Percentiles rank a stretch among this genome's conserved stretches.
Evolutionary conservation across 2,797 vertebrate species (phyloP).

Genomic region (Phalloptychus januarius): DNA sequence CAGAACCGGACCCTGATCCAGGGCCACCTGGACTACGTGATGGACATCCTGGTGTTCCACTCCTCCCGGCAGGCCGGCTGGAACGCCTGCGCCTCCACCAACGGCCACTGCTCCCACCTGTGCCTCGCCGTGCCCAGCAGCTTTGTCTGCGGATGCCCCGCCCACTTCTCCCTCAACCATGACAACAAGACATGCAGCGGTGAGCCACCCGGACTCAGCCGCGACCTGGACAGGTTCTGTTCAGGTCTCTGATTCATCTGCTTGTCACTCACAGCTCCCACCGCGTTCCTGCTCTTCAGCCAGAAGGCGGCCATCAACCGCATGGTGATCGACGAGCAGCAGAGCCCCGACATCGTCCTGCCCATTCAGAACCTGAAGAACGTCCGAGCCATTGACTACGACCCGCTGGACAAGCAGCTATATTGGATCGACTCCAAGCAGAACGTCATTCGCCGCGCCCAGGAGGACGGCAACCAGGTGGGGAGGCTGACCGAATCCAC

Average conservation of each 20-base stretch:
- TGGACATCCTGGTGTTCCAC: slow-evolving; percentile 99
- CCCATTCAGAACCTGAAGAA: slow-evolving; percentile 95
- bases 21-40: slow-evolving; percentile 96
- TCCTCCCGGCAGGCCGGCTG: slow-evolving; percentile 95
- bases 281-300: slow-evolving; percentile 95
- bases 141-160: slow-evolving; percentile 94
- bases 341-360: slow-evolving; percentile 97
- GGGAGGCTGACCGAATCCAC: not conserved
- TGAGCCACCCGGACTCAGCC: slow-evolving; percentile 63
- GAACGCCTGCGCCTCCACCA: slow-evolving; percentile 95
- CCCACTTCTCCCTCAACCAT: slow-evolving; percentile 91
- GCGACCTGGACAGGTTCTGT: not conserved
- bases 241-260: not conserved
- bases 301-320: slow-evolving; percentile 96
- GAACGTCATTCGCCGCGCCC: slow-evolving; percentile 90
- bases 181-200: slow-evolving; percentile 98
- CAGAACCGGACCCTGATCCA: slow-evolving; percentile 97
- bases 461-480: slow-evolving; percentile 93
- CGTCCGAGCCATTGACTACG: slow-evolving; percentile 94
- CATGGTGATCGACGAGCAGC: slow-evolving; percentile 98
- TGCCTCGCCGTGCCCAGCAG: slow-evolving; percentile 92
- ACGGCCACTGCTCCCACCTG: slow-evolving; percentile 96
- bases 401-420: slow-evolving; percentile 93
- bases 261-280: slow-evolving; percentile 83
- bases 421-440: slow-evolving; percentile 99